Evolutionary conservation across 2,888 invertebrate species (phyloP).

Genomic region (Amorpha juglandis): DNA sequence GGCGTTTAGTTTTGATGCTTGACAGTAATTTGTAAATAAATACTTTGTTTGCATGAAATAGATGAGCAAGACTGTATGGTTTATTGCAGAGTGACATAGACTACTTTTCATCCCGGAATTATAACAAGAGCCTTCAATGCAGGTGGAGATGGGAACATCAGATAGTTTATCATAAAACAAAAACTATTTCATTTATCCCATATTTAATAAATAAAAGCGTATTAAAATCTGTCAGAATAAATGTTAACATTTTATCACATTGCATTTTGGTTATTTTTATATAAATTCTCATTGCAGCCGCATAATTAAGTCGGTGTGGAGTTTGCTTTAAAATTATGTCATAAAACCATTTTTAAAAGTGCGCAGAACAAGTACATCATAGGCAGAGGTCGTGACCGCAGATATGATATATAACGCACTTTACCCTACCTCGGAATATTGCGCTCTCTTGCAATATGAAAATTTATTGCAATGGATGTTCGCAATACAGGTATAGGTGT

Average conservation of each 20-base stretch:
- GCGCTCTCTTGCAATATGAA: constrained; percentile 80
- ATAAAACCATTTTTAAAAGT: constrained; percentile 21
- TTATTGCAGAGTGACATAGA: too few relatives aligned
- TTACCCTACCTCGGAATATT: constrained; percentile 75
- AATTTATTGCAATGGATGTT: constrained; percentile 77
- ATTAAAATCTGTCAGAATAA: too few relatives aligned
- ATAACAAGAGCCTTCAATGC: too few relatives aligned
- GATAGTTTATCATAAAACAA: too few relatives aligned
- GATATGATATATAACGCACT: constrained; percentile 80
- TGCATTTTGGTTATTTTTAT: neutral
- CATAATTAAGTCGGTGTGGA: constrained; percentile 3
- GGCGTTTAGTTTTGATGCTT: neutral
- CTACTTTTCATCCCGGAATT: too few relatives aligned
- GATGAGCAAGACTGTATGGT: too few relatives aligned
- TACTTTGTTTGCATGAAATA: too few relatives aligned
- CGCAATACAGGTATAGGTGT: constrained; percentile 61
- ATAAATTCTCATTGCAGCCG: neutral
- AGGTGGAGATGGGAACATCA: too few relatives aligned
- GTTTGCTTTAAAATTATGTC: constrained; percentile 10
- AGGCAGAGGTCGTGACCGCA: constrained; percentile 63
- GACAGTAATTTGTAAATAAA: neutral
- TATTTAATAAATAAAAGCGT: too few relatives aligned
- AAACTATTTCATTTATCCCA: too few relatives aligned
- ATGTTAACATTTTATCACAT: neutral
- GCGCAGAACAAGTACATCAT: constrained; percentile 51